Conservation (phyloP, 2,113 vertebrate species). For the Xiphophorus couchianus region DNA sequence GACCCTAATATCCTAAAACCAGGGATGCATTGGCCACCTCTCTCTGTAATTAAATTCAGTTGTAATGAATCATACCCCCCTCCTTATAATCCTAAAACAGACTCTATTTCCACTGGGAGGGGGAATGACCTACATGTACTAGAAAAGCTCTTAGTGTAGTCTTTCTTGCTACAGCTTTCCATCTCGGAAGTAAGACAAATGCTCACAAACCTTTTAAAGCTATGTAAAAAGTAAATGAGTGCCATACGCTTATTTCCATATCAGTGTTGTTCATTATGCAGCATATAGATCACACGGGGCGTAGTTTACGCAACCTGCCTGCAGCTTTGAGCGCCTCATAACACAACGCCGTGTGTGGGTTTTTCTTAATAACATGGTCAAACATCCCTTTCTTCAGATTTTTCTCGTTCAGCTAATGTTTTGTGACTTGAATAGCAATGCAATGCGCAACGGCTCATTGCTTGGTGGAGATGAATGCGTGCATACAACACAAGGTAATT, state of each 20-base stretch:
- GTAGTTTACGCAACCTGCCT: constrained; percentile 22
- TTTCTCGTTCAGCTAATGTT: constrained; percentile 21
- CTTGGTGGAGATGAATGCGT: constrained; percentile 33
- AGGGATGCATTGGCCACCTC: constrained; percentile 63
- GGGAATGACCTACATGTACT: constrained; percentile 74
- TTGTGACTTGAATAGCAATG: constrained; percentile 46
- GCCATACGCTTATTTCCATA: constrained; percentile 38
- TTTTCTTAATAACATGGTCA: constrained; percentile 33
- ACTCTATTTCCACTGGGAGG: constrained; percentile 70
- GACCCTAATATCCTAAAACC: constrained; percentile 69
- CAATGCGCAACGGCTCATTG: constrained; percentile 33
- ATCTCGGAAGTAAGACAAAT: constrained; percentile 50
- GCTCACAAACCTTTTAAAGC: constrained; percentile 45
- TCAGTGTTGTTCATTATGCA: constrained; percentile 39
- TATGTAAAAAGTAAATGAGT: constrained; percentile 25
- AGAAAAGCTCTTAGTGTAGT: constrained; percentile 49
- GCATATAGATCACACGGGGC: constrained; percentile 27
- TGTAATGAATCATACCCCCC: constrained; percentile 72
- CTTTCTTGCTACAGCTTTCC: constrained; percentile 35
- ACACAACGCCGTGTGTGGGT: constrained; percentile 7
- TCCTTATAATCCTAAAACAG: constrained; percentile 69
- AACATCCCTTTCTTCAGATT: neutral
- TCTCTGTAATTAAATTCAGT: constrained; percentile 74
- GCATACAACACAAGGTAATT: constrained; percentile 53
- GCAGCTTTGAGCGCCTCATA: constrained; percentile 25